A percentile compares a stretch with the other conserved stretches of the same genome.
Evolutionary conservation across 1,140 invertebrate genomes (phyloP).

Genomic region (Platorchestia sp.): DNA sequence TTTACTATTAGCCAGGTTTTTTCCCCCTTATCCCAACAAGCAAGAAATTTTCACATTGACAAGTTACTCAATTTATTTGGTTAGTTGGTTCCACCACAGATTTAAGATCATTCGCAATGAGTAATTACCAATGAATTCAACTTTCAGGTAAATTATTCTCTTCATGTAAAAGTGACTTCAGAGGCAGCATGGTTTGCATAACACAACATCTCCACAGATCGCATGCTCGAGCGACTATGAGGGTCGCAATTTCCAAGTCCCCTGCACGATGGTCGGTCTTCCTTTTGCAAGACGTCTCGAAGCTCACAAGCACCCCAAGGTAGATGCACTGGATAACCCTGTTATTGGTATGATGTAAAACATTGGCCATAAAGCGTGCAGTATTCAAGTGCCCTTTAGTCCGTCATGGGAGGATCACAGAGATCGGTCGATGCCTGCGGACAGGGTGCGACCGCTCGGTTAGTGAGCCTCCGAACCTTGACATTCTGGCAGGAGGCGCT

Average conservation of each 20-base stretch:
- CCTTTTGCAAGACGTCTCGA: not conserved
- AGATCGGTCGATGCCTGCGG: slow-evolving; percentile 9
- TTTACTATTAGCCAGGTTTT: not conserved
- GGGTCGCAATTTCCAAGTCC: not conserved
- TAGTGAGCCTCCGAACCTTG: not conserved
- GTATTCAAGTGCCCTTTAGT: not conserved
- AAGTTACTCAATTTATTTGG: too few species aligned
- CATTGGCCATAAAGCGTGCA: not conserved
- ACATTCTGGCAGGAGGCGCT: slow-evolving; percentile 25
- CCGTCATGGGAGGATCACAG: not conserved
- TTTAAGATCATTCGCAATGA: too few species aligned
- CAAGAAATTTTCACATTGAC: too few species aligned
- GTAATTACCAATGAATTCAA: not conserved
- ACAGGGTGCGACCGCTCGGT: not conserved
- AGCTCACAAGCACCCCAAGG: not conserved
- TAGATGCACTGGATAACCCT: not conserved
- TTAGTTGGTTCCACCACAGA: too few species aligned
- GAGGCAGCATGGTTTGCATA: not conserved
- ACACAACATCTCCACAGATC: not conserved
- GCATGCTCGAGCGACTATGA: not conserved
- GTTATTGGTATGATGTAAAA: not conserved
- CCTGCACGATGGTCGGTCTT: not conserved
- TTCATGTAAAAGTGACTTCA: not conserved
- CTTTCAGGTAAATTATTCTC: not conserved
- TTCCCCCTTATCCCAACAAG: too few species aligned